phyloP scores from a whole-genome alignment of 1,140 invertebrate genomes.

The Amyelois transitella region DNA sequence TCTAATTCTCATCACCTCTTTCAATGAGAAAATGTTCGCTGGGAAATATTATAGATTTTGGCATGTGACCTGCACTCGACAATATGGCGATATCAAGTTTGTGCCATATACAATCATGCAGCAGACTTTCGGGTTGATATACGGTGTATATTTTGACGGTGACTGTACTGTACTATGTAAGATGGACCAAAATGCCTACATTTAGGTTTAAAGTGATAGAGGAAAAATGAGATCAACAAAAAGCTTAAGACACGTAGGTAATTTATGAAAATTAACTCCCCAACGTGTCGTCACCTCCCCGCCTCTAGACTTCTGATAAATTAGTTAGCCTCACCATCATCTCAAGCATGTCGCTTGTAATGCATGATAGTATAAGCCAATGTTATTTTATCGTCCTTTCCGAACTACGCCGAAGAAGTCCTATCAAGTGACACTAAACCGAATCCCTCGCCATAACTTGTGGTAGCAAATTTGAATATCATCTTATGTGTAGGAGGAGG shows the following conservation, averaged over 20 bases:
- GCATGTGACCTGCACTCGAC: not conserved
- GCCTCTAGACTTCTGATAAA: slow-evolving; percentile 4
- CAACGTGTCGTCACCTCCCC: not conserved
- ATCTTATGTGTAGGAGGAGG: slow-evolving; percentile 39
- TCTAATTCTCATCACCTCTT: no score
- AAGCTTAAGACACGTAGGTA: slow-evolving; percentile 6
- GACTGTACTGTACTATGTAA: slow-evolving; percentile 4
- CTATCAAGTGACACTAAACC: not conserved
- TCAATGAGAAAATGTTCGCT: no score
- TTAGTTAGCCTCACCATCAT: slow-evolving; percentile 15
- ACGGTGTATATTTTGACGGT: slow-evolving; percentile 1
- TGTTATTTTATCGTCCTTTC: not conserved
- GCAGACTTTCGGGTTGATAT: not conserved
- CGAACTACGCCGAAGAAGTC: not conserved
- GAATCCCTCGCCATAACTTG: no score
- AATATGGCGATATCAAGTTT: not conserved
- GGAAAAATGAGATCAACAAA: slow-evolving; percentile 9
- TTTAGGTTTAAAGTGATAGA: slow-evolving; percentile 10
- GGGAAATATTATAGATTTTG: not conserved
- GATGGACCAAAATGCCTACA: slow-evolving; percentile 1
- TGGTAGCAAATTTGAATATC: not conserved
- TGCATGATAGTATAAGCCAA: slow-evolving; percentile 8
- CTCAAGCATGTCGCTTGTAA: slow-evolving; percentile 10
- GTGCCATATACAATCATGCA: not conserved
- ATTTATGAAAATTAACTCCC: slow-evolving; percentile 6